Evolutionary conservation across 1,140 invertebrate genomes (phyloP).

Genomic region (Cecropterus lyciades): DNA sequence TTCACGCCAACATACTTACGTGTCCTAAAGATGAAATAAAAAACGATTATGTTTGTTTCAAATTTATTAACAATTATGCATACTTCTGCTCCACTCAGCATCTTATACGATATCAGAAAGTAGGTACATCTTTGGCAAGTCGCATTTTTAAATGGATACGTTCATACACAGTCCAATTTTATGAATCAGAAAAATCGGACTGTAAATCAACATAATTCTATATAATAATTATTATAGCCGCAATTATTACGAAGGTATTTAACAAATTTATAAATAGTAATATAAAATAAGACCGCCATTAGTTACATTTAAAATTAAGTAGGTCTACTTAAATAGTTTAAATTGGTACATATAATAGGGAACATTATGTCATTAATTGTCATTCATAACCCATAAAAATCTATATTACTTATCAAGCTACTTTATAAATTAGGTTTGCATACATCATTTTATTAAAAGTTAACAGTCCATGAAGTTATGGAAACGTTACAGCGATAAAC

Average conservation of each 20-base stretch:
- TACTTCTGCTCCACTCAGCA: conserved; percentile 59
- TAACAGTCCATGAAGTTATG: not conserved
- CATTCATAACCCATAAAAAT: conserved; percentile 22
- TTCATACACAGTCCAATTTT: conserved; percentile 20
- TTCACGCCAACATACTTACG: no score
- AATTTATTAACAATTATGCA: conserved; percentile 74
- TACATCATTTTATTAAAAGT: not conserved
- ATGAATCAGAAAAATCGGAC: no score
- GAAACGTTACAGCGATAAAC: not conserved
- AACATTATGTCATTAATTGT: conserved; percentile 3
- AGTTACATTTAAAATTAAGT: conserved; percentile 23
- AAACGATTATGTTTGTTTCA: conserved; percentile 39
- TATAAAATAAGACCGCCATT: conserved; percentile 9
- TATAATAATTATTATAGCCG: conserved; percentile 4
- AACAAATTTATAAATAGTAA: not conserved
- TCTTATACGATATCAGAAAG: conserved; percentile 48
- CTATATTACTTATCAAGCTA: conserved; percentile 8
- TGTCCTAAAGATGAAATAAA: conserved; percentile 33
- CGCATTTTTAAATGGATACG: conserved; percentile 49
- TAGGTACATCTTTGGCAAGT: conserved; percentile 80
- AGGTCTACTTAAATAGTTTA: conserved; percentile 15
- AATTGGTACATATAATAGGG: conserved; percentile 8
- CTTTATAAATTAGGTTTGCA: conserved; percentile 8
- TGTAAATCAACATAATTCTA: not conserved
- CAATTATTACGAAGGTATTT: not conserved